These are phyloP conservation scores for Elegia similella DNA, from an alignment of 2,888 invertebrate genomes.

Conservation along the genomic window DNA sequence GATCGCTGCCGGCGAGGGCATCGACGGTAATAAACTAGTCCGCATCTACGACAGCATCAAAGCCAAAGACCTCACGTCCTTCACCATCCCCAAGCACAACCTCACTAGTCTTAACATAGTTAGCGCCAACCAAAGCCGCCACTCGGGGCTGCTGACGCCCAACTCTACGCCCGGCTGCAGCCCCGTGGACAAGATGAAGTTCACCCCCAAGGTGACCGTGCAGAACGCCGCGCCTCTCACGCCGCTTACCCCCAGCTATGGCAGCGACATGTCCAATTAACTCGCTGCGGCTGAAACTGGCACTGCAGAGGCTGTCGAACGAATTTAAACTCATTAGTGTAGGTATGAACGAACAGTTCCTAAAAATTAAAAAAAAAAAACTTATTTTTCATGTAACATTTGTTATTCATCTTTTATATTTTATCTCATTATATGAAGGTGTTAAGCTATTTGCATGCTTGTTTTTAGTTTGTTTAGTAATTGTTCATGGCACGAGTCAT, in stretches of 20 bases:
- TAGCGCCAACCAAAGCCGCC: constrained; percentile 40
- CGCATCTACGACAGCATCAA: constrained; percentile 70
- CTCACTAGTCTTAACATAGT: constrained; percentile 54
- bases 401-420: constrained; percentile 27
- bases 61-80: constrained; percentile 60
- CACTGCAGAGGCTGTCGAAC: constrained; percentile 33
- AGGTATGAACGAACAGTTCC: constrained; percentile 60
- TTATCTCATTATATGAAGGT: constrained; percentile 34
- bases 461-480: constrained; percentile 28
- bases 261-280: constrained; percentile 39
- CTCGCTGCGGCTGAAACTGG: constrained; percentile 8
- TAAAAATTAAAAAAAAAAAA: constrained; percentile 45
- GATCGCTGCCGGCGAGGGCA: constrained; percentile 44
- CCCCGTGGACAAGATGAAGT: constrained; percentile 56
- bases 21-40: constrained; percentile 63
- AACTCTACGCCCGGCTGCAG: constrained; percentile 69
- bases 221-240: constrained; percentile 40
- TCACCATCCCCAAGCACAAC: constrained; percentile 67
- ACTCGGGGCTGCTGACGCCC: constrained; percentile 73
- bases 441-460: constrained; percentile 44
- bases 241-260: constrained; percentile 36
- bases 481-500: constrained; percentile 32
- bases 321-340: constrained; percentile 64
- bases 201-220: constrained; percentile 59
- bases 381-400: constrained; percentile 33